phyloP scores from a whole-genome alignment of 1,140 invertebrate genomes.

The Mamestra configurata region DNA sequence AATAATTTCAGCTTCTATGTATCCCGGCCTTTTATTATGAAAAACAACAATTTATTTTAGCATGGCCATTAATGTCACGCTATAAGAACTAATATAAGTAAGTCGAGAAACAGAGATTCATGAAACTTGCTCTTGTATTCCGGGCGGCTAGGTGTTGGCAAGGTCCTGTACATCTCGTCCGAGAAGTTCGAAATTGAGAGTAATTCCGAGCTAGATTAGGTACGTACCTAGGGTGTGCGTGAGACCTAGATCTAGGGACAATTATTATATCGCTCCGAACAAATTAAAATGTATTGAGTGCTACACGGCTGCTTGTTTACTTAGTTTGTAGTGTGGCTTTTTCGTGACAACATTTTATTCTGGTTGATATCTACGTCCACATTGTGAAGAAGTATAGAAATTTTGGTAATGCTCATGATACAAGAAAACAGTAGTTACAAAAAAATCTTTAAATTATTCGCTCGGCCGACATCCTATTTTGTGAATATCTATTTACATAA shows the following conservation, averaged over 20 bases:
- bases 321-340: not conserved
- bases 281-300: conserved; percentile 36
- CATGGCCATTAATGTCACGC: too few species aligned
- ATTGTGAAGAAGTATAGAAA: too few species aligned
- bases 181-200: conserved; percentile 38
- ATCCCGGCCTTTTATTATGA: too few species aligned
- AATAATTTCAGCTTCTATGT: not conserved
- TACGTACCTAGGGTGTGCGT: conserved; percentile 36
- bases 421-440: not conserved
- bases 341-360: too few species aligned
- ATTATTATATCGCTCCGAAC: conserved; percentile 24
- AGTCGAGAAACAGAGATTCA: not conserved
- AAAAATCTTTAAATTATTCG: not conserved
- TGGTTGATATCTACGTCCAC: too few species aligned
- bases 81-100: too few species aligned
- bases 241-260: conserved; percentile 38
- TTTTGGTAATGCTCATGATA: not conserved
- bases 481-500: not conserved
- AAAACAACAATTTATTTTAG: too few species aligned
- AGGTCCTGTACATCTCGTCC: not conserved
- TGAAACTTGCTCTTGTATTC: not conserved
- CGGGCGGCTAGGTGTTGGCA: not conserved
- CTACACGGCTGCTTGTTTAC: not conserved
- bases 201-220: conserved; percentile 38
- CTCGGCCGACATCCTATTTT: not conserved